Percentiles rank a stretch among this genome's conserved stretches.
These are phyloP conservation scores for Bactericera cockerelli DNA, from an alignment of 1,140 invertebrate genomes.

Conservation along the genomic window DNA sequence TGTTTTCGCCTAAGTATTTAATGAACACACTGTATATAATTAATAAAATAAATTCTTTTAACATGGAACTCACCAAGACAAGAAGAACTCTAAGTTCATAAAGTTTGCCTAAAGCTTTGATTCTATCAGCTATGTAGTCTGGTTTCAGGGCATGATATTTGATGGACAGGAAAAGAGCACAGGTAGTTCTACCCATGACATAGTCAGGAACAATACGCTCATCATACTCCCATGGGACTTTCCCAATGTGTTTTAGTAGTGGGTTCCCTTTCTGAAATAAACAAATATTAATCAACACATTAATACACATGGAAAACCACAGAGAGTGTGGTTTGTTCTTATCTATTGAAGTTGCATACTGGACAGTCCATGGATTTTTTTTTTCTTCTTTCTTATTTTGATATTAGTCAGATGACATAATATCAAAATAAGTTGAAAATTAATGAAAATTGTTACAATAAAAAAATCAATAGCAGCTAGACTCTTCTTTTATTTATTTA, in stretches of 20 bases:
- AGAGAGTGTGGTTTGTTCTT: not conserved
- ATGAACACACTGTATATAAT: too few species aligned
- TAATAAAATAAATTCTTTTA: too few species aligned
- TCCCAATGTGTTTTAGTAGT: conserved; percentile 65
- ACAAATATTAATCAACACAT: conserved; percentile 12
- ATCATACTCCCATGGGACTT: conserved; percentile 73
- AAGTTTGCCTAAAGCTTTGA: conserved; percentile 70
- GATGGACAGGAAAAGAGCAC: conserved; percentile 75
- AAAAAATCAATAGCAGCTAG: too few species aligned
- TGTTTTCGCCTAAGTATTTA: too few species aligned
- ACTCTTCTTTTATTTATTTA: too few species aligned
- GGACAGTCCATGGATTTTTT: too few species aligned
- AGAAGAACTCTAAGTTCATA: conserved; percentile 73
- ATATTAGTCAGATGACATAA: too few species aligned
- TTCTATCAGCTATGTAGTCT: conserved; percentile 81
- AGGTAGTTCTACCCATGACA: conserved; percentile 68
- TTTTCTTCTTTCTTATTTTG: too few species aligned
- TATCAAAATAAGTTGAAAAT: too few species aligned
- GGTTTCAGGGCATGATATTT: conserved; percentile 88
- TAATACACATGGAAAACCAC: not conserved
- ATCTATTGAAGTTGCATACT: not conserved
- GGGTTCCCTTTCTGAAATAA: conserved; percentile 65
- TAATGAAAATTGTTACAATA: too few species aligned
- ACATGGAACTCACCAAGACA: conserved; percentile 68
- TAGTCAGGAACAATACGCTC: conserved; percentile 82